phyloP scores from a whole-genome alignment of 1,140 invertebrate species.

The Drosophila quadrilineata region DNA sequence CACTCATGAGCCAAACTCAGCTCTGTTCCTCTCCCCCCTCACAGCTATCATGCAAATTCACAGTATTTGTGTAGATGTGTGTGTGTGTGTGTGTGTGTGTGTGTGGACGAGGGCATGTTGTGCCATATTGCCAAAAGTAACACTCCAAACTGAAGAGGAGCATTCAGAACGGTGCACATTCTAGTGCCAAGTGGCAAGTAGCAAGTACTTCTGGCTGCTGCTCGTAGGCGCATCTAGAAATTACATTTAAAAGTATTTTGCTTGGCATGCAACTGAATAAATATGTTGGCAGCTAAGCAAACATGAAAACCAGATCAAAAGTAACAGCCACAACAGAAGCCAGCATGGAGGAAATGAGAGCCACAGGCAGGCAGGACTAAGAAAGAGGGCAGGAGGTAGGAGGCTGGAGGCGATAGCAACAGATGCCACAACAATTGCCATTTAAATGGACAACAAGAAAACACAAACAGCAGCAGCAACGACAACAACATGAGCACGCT shows the following conservation, averaged over 20 bases:
- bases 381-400: background rate
- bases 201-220: no score
- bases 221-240: conserved; percentile 61
- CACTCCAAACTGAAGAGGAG: conserved; percentile 60
- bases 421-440: conserved; percentile 64
- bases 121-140: conserved; percentile 62
- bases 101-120: conserved; percentile 30
- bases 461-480: conserved; percentile 8
- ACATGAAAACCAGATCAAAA: conserved; percentile 62
- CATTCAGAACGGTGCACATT: conserved; percentile 46
- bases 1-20: conserved; percentile 29
- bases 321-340: conserved; percentile 5
- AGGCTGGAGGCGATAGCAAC: conserved; percentile 47
- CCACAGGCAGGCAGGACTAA: background rate
- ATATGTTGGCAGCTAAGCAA: conserved; percentile 35
- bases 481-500: conserved; percentile 41
- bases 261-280: conserved; percentile 47
- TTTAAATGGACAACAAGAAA: conserved; percentile 44
- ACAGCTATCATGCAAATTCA: conserved; percentile 21
- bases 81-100: background rate
- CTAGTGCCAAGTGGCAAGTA: conserved; percentile 28
- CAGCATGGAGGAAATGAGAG: background rate
- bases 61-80: conserved; percentile 9
- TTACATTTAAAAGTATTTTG: conserved; percentile 74
- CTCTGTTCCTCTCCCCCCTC: no score